Evolutionary conservation across 2,888 invertebrate species (phyloP), one percentile per base, ranked within the genome.

Genomic region (Aspidiotus destructor): DNA sequence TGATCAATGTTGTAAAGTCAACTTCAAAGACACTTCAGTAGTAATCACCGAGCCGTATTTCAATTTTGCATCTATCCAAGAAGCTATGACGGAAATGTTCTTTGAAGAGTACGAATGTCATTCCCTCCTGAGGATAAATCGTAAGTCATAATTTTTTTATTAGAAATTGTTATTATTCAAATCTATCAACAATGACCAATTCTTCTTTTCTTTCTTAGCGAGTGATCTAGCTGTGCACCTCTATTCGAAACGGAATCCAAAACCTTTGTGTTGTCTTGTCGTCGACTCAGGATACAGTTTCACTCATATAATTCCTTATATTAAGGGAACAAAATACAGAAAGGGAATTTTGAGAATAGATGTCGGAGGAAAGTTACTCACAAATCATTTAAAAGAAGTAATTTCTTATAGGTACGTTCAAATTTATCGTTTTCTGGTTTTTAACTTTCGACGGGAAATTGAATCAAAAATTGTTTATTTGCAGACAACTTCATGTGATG

Each of bases 21-120:
- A 87, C 74, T 82, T 90, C 64, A 84, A 83, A 71, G 89, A 92
- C 64, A 86, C 86, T 1, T 86, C 88, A 7, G 78, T 96, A 0
- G 84, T 98, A 7, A 80, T 98, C 44, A 98, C 98, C 0, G 98
- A 99, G 76, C 97, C 99, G 0, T 83, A 90, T 73, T 92, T 92
- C 75, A 96, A 98, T 77, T 97, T 98, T 76, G 82, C 85, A 0
- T 89, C 92, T 0, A 86, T 94, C 67, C 93, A 96, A 78, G 96
- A 98, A 78, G 91, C 89, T 0, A 88, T 92, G 80, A 88, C 90
- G 55, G 98, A 99, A 78, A 90, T 99, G 73, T 88, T 99, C 74
- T 99, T 98, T 78, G 99, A 99, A 78, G 96, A 98, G 76, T 99
- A 93, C 76, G 93, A 93, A 74, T 92, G 95, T 74, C 86, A 87